These are phyloP conservation scores for Drosophila limbata DNA, from an alignment of 2,888 invertebrate species.

Conservation along the genomic window DNA sequence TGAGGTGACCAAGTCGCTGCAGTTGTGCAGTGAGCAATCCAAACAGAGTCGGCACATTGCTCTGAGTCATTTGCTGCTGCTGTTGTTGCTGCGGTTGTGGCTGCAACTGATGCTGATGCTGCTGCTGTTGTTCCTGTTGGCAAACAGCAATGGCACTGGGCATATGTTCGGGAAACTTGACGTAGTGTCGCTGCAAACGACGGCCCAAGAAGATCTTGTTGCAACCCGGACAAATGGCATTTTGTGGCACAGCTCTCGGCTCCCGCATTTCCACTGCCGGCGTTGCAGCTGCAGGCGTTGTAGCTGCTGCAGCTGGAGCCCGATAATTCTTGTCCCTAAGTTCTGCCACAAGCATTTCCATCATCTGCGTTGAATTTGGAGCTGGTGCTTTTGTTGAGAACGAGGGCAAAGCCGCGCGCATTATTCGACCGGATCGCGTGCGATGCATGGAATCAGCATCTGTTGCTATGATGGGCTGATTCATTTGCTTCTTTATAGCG, in stretches of 20 bases:
- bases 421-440: constrained; percentile 78
- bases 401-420: constrained; percentile 52
- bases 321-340: constrained; percentile 70
- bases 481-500: neutral
- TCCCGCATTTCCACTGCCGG: neutral
- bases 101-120: neutral
- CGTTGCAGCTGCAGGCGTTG: neutral
- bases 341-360: constrained; percentile 74
- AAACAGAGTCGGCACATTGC: constrained; percentile 68
- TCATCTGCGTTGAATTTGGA: constrained; percentile 50
- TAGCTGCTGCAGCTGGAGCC: constrained; percentile 19
- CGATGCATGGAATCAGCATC: constrained; percentile 44
- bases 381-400: constrained; percentile 20
- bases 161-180: constrained; percentile 83
- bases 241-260: constrained; percentile 69
- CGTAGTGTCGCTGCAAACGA: constrained; percentile 82
- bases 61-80: constrained; percentile 7
- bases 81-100: neutral
- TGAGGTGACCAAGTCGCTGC: constrained; percentile 74
- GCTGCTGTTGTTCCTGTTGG: constrained; percentile 22
- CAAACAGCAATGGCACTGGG: constrained; percentile 31
- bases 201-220: constrained; percentile 84
- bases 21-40: constrained; percentile 81
- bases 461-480: constrained; percentile 2
- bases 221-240: constrained; percentile 83